These are phyloP conservation scores for Chaetogeoica ovagalla DNA, from an alignment of 2,888 invertebrate genomes.

Conservation along the genomic window DNA sequence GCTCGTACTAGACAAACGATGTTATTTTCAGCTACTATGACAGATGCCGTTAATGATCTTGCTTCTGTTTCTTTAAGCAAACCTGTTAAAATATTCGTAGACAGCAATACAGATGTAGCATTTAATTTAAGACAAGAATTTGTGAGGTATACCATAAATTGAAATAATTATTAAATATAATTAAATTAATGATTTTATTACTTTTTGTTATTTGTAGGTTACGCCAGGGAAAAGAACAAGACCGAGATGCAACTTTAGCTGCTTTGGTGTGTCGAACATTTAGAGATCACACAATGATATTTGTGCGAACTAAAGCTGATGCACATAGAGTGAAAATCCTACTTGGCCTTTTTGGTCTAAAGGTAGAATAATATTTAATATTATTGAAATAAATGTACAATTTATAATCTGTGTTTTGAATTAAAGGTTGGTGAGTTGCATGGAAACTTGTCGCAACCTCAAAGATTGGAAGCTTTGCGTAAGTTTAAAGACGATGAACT, in stretches of 20 bases:
- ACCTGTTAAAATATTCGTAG: conserved; percentile 93
- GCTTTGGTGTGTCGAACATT: conserved; percentile 86
- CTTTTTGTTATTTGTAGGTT: conserved; percentile 66
- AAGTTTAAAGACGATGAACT: conserved; percentile 83
- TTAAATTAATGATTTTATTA: neutral
- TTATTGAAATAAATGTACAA: conserved; percentile 4
- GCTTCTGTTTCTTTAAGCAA: conserved; percentile 89
- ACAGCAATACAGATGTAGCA: conserved; percentile 94
- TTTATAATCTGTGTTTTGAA: neutral
- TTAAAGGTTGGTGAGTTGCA: conserved; percentile 81
- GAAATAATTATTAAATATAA: neutral
- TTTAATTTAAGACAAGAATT: conserved; percentile 96
- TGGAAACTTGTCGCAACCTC: conserved; percentile 93
- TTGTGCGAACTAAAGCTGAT: conserved; percentile 94
- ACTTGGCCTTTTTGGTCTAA: conserved; percentile 84
- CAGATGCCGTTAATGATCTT: conserved; percentile 93
- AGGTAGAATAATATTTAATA: conserved; percentile 63
- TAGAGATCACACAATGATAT: conserved; percentile 87
- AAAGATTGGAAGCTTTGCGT: conserved; percentile 84
- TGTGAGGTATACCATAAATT: conserved; percentile 65
- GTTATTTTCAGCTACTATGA: conserved; percentile 99
- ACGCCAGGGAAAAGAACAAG: conserved; percentile 83
- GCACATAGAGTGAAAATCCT: conserved; percentile 92
- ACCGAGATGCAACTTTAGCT: conserved; percentile 86
- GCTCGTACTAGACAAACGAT: conserved; percentile 90